A percentile compares a stretch with the other conserved stretches of the same genome.
These are phyloP conservation scores for Orussus abietinus DNA, from an alignment of 1,140 invertebrate genomes.

Conservation along the genomic window DNA sequence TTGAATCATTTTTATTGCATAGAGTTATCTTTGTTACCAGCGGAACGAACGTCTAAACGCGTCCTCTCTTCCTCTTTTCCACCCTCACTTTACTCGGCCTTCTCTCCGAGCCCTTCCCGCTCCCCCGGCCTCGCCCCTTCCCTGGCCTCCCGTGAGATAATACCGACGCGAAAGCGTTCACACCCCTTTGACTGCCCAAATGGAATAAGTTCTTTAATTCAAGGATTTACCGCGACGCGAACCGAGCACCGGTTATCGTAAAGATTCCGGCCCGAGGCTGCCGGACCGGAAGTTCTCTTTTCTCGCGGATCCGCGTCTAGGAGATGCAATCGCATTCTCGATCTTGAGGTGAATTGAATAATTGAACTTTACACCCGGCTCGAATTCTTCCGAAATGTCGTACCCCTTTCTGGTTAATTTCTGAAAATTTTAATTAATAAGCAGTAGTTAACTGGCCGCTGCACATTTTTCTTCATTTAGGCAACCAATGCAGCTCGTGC, in stretches of 20 bases:
- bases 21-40: slow-evolving; percentile 56
- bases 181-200: slow-evolving; percentile 55
- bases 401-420: too few relatives aligned
- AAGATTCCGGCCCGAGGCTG: slow-evolving; percentile 31
- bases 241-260: slow-evolving; percentile 28
- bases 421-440: too few relatives aligned
- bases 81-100: slow-evolving; percentile 8
- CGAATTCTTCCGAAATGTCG: too few relatives aligned
- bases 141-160: slow-evolving; percentile 41
- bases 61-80: slow-evolving; percentile 25
- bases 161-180: slow-evolving; percentile 53
- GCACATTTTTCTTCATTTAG: too few relatives aligned
- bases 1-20: slow-evolving; percentile 58
- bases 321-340: neutral
- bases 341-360: too few relatives aligned
- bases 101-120: slow-evolving; percentile 17
- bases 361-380: too few relatives aligned
- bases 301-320: neutral
- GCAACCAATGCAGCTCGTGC: too few relatives aligned
- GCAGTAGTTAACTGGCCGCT: too few relatives aligned
- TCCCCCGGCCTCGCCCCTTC: slow-evolving; percentile 18
- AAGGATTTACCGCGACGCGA: slow-evolving; percentile 46
- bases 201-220: slow-evolving; percentile 57
- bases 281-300: too few relatives aligned
- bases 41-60: slow-evolving; percentile 53